Conservation (phyloP, 2,888 invertebrate genomes). For the Cetonia aurata region DNA sequence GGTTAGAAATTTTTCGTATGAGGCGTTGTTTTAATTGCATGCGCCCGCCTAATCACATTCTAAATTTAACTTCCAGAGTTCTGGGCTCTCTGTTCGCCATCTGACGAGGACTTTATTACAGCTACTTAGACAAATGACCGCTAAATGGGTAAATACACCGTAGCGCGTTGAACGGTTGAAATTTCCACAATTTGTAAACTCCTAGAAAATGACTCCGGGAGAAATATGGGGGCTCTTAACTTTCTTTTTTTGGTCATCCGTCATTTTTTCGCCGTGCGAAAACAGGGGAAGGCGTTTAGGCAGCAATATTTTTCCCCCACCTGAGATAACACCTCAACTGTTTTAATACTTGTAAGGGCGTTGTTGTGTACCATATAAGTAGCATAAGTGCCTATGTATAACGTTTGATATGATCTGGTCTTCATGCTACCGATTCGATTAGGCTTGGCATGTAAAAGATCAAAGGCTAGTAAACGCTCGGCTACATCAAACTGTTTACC, state of each 20-base stretch:
- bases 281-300: neutral
- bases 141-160: slow-evolving; percentile 60
- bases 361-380: neutral
- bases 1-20: slow-evolving; percentile 1
- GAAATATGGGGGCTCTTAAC: slow-evolving; percentile 51
- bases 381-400: too few species aligned
- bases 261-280: slow-evolving; percentile 35
- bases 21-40: slow-evolving; percentile 44
- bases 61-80: slow-evolving; percentile 54
- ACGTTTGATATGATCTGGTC: too few species aligned
- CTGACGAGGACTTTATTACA: slow-evolving; percentile 62
- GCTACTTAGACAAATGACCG: slow-evolving; percentile 63
- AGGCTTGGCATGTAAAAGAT: too few species aligned
- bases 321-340: neutral
- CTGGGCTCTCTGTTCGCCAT: slow-evolving; percentile 52
- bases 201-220: slow-evolving; percentile 50
- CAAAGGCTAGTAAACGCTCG: too few species aligned
- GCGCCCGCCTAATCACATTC: slow-evolving; percentile 53
- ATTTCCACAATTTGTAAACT: slow-evolving; percentile 59
- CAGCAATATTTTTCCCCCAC: neutral
- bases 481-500: too few species aligned
- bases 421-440: too few species aligned
- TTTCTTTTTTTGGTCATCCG: slow-evolving; percentile 37
- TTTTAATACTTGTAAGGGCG: neutral
- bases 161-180: slow-evolving; percentile 57